Evolutionary conservation across 2,113 vertebrate species (phyloP).

Genomic region (Orcinus orca): DNA sequence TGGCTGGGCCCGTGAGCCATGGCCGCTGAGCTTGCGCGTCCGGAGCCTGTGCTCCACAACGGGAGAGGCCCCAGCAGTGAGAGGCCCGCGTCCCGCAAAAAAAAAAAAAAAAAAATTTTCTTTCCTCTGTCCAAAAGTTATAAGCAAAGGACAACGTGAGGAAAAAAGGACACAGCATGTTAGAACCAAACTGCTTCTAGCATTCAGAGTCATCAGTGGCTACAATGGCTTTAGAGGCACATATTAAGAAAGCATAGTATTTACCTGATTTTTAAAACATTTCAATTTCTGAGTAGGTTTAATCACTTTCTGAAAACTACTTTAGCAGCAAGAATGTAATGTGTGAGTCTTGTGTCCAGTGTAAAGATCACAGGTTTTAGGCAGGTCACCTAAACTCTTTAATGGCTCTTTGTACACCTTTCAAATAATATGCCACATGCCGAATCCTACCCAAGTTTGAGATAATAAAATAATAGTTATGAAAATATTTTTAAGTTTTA

Average conservation of each 20-base stretch:
- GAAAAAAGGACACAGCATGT: neutral
- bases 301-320: neutral
- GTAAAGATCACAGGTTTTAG: neutral
- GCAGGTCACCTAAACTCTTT: neutral
- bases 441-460: neutral
- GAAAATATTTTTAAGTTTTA: neutral
- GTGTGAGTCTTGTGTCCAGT: neutral
- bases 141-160: neutral
- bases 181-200: neutral
- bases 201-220: neutral
- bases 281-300: neutral
- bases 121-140: neutral
- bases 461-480: neutral
- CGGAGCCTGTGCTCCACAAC: too few relatives aligned
- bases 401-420: neutral
- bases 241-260: neutral
- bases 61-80: too few relatives aligned
- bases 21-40: too few relatives aligned
- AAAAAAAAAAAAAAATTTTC: neutral
- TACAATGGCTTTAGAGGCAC: neutral
- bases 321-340: neutral
- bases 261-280: neutral
- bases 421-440: neutral
- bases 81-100: too few relatives aligned
- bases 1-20: too few relatives aligned